These are phyloP conservation scores for Miltochrista miniata DNA, from an alignment of 2,888 invertebrate species.

Conservation along the genomic window DNA sequence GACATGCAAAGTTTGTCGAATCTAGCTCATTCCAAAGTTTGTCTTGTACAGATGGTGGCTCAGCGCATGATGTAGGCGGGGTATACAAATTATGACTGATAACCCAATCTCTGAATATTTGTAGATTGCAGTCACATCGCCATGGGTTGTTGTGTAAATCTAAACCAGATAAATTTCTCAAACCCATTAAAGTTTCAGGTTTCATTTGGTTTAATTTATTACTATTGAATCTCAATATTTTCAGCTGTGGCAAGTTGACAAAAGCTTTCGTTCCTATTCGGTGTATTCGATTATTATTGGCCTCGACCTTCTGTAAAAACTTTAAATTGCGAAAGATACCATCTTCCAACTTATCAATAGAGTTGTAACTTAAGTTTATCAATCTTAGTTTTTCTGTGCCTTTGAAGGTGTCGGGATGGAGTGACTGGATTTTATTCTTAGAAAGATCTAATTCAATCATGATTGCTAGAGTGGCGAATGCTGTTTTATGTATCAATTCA, in stretches of 20 bases:
- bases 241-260: conserved; percentile 86
- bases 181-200: conserved; percentile 86
- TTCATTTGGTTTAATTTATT: conserved; percentile 89
- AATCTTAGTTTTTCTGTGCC: conserved; percentile 89
- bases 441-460: conserved; percentile 93
- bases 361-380: conserved; percentile 90
- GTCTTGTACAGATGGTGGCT: conserved; percentile 86
- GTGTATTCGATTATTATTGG: conserved; percentile 90
- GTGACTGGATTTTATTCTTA: conserved; percentile 86
- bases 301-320: conserved; percentile 89
- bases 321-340: conserved; percentile 89
- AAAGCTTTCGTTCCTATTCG: conserved; percentile 89
- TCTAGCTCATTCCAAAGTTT: conserved; percentile 90
- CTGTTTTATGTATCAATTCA: conserved; percentile 86
- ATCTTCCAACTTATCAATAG: conserved; percentile 88
- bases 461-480: conserved; percentile 89
- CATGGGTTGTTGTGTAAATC: conserved; percentile 93
- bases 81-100: conserved; percentile 89
- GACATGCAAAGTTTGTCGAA: conserved; percentile 91
- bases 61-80: conserved; percentile 88
- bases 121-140: conserved; percentile 94
- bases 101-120: conserved; percentile 90
- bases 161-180: conserved; percentile 88
- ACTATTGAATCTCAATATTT: conserved; percentile 88
- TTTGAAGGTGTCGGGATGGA: conserved; percentile 88